Evolutionary conservation across 1,140 invertebrate species (phyloP).

Genomic region (Trialeurodes vaporariorum): DNA sequence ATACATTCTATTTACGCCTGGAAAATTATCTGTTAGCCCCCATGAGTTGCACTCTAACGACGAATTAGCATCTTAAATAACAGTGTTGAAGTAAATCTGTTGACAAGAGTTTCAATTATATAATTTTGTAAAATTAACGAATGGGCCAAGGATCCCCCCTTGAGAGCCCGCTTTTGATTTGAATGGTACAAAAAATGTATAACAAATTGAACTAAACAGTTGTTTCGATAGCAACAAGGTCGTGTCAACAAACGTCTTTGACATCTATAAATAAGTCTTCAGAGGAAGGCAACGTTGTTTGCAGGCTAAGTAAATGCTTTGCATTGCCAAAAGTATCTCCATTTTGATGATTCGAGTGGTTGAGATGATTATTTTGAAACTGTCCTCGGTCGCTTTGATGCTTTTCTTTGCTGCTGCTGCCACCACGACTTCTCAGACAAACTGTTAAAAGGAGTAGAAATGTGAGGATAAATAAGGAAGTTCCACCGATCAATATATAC

Average conservation of each 20-base stretch:
- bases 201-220: neutral
- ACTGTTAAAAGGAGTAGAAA: neutral
- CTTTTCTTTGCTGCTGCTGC: neutral
- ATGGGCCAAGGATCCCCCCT: neutral
- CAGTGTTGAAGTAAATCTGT: too few species aligned
- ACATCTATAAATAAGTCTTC: neutral
- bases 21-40: neutral
- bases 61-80: too few species aligned
- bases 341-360: too few species aligned
- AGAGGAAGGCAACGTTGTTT: neutral
- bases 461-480: neutral
- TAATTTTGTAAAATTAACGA: too few species aligned
- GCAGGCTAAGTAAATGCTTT: neutral
- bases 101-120: too few species aligned
- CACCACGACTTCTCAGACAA: neutral
- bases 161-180: neutral
- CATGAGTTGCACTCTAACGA: neutral
- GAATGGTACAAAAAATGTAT: neutral
- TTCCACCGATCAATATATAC: neutral
- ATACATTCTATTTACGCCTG: too few species aligned
- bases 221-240: neutral
- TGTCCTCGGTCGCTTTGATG: neutral
- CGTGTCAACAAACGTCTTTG: neutral
- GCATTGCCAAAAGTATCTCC: neutral
- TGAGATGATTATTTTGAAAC: neutral